Conservation (phyloP, 2,797 vertebrate species). For the Australoheros facetus region DNA sequence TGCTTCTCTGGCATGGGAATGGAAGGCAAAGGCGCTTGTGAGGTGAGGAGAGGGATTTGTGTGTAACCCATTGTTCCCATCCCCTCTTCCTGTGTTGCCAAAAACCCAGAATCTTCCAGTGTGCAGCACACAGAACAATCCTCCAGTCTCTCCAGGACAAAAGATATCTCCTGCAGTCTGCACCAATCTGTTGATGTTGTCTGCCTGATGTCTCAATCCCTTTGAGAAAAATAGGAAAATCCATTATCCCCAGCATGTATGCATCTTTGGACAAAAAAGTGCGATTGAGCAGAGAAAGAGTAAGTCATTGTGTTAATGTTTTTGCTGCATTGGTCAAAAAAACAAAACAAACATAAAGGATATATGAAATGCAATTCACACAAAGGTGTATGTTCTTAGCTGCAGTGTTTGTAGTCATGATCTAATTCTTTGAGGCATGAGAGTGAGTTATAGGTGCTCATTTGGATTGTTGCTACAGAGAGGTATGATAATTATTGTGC, state of each 20-base stretch:
- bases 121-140: conserved; percentile 52
- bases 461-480: background rate
- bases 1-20: conserved; percentile 69
- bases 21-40: conserved; percentile 60
- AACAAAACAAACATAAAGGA: background rate
- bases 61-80: conserved; percentile 59
- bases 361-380: background rate
- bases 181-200: conserved; percentile 33
- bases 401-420: background rate
- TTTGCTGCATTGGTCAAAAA: background rate
- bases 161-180: conserved; percentile 33
- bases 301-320: background rate
- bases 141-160: conserved; percentile 45
- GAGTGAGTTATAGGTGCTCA: background rate
- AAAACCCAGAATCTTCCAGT: conserved; percentile 59
- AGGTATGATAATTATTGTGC: background rate
- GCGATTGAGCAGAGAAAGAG: background rate
- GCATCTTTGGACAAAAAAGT: background rate
- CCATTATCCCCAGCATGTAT: conserved; percentile 16
- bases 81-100: conserved; percentile 62
- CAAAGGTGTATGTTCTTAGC: background rate
- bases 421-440: background rate
- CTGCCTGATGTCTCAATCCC: conserved; percentile 50
- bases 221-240: conserved; percentile 22
- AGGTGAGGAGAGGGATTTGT: conserved; percentile 64